Percentiles rank a stretch among this genome's conserved stretches.
Conservation (phyloP, 1,140 invertebrate genomes). For the Papilio dardanus region DNA sequence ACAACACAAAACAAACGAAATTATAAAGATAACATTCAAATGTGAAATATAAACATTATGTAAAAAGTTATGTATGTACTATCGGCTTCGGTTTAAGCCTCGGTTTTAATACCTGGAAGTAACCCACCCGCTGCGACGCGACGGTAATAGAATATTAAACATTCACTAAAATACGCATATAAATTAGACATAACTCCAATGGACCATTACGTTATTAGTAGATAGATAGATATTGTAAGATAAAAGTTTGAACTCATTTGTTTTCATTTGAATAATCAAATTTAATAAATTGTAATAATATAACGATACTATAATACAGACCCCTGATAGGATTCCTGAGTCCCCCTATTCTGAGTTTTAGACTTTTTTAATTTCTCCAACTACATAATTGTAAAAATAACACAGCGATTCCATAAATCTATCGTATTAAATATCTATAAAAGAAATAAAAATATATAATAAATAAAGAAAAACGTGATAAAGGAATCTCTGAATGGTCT, state of each 20-base stretch:
- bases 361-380: neutral
- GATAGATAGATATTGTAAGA: neutral
- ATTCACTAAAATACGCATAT: constrained; percentile 26
- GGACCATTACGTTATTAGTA: neutral
- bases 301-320: neutral
- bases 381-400: no score
- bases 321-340: no score
- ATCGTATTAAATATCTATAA: no score
- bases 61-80: neutral
- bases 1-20: neutral
- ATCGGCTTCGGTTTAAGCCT: neutral
- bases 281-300: no score
- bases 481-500: neutral
- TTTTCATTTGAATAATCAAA: no score
- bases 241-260: no score
- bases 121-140: constrained; percentile 18
- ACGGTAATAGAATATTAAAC: constrained; percentile 35
- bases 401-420: neutral
- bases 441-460: no score
- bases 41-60: constrained; percentile 1
- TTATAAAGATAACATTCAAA: neutral
- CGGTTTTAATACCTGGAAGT: constrained; percentile 19
- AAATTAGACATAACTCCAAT: constrained; percentile 10
- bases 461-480: neutral
- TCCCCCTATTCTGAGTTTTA: no score